These are phyloP conservation scores for Parthenolecanium corni DNA, from an alignment of 2,888 invertebrate species.

Conservation along the genomic window DNA sequence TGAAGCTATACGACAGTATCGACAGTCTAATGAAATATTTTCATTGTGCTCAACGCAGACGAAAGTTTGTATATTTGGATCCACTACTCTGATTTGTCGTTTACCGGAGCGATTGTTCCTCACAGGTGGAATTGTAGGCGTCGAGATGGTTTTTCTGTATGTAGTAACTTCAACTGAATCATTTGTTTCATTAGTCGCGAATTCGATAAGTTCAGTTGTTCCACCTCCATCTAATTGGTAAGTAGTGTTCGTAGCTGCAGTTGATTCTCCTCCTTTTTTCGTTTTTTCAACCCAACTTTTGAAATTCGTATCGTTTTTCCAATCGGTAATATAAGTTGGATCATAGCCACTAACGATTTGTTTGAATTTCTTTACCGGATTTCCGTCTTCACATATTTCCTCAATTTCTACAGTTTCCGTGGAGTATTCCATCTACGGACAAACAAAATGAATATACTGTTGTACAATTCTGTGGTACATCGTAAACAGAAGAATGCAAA, in stretches of 20 bases:
- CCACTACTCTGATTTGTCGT: conserved; percentile 23
- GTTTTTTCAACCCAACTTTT: conserved; percentile 13
- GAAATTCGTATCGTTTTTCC: conserved; percentile 15
- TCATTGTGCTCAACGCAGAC: conserved; percentile 23
- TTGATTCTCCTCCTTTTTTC: conserved; percentile 4
- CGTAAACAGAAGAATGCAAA: too few species aligned
- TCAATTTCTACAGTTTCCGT: conserved; percentile 21
- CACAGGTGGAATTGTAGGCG: background rate
- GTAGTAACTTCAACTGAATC: background rate
- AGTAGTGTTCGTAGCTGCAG: background rate
- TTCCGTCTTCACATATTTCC: conserved; percentile 18
- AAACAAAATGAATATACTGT: too few species aligned
- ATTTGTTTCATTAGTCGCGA: background rate
- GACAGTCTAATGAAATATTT: conserved; percentile 18
- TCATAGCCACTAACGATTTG: conserved; percentile 8
- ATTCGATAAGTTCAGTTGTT: conserved; percentile 6
- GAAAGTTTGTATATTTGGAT: conserved; percentile 17
- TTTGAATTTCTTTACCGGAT: conserved; percentile 12
- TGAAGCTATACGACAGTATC: conserved; percentile 25
- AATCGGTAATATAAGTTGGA: conserved; percentile 1
- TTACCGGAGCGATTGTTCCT: conserved; percentile 18
- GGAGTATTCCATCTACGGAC: conserved; percentile 12
- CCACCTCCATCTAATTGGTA: background rate
- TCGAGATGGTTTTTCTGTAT: background rate
- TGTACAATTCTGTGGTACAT: too few species aligned